These are phyloP conservation scores for Pelecanus crispus DNA, from an alignment of 2,113 vertebrate species.

Conservation along the genomic window DNA sequence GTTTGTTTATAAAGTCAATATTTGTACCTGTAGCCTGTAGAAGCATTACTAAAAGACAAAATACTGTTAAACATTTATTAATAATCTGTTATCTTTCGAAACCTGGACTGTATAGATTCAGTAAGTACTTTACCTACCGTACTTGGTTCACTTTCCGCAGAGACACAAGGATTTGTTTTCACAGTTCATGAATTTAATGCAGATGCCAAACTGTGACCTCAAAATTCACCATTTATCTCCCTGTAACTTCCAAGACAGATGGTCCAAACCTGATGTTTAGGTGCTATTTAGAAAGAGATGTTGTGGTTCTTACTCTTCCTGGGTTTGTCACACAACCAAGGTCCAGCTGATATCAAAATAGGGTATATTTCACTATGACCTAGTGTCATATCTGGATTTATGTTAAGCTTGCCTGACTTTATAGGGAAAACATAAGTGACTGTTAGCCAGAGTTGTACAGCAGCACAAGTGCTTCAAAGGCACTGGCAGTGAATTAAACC, in stretches of 20 bases:
- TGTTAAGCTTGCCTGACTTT: not conserved
- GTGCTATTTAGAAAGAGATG: not conserved
- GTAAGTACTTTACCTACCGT: not conserved
- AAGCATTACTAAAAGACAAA: not conserved
- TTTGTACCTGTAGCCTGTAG: not conserved
- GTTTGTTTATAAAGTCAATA: not conserved
- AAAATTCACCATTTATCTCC: not conserved
- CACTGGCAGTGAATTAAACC: not conserved
- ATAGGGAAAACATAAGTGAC: not conserved
- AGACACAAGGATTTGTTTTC: not conserved
- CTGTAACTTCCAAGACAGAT: too few relatives aligned
- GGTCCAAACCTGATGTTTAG: not conserved
- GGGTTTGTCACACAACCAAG: not conserved
- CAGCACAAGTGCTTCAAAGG: not conserved
- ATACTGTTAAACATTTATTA: not conserved
- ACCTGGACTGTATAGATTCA: not conserved
- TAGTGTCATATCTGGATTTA: not conserved
- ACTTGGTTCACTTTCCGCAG: not conserved
- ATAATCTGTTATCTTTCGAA: not conserved
- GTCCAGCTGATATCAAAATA: not conserved
- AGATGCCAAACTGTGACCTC: not conserved
- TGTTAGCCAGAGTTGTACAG: not conserved
- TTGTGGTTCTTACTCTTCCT: not conserved
- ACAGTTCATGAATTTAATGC: not conserved
- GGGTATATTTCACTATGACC: not conserved